Conservation (phyloP, 2,888 invertebrate species). For the Ephialtes manifestator region DNA sequence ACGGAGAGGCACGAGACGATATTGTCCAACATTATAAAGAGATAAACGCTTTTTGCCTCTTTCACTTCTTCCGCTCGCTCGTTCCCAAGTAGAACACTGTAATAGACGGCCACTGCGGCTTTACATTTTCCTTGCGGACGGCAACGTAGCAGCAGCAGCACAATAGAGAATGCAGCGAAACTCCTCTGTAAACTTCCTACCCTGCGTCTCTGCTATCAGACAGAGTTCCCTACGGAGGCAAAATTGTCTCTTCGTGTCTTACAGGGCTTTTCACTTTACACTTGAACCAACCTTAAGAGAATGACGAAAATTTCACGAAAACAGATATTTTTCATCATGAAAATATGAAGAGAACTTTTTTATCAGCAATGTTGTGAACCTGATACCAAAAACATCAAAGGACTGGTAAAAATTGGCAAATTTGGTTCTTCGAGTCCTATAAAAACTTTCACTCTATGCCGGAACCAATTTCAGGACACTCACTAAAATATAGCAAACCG, state of each 20-base stretch:
- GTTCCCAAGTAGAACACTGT: background rate
- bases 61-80: conserved; percentile 24
- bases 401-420: background rate
- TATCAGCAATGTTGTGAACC: no score
- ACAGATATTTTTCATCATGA: background rate
- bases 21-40: conserved; percentile 5
- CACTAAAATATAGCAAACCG: background rate
- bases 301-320: background rate
- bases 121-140: conserved; percentile 4
- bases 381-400: no score
- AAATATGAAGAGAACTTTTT: no score
- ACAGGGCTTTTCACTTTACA: background rate
- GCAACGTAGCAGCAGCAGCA: background rate
- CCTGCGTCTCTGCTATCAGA: background rate
- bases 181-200: background rate
- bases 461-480: background rate
- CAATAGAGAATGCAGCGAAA: background rate
- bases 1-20: conserved; percentile 3
- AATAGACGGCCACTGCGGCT: conserved; percentile 1
- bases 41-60: conserved; percentile 8
- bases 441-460: background rate
- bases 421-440: background rate
- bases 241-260: background rate
- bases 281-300: background rate
- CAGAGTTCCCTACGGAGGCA: background rate